Percentiles rank a stretch among this genome's conserved stretches.
phyloP scores from a whole-genome alignment of 2,888 invertebrate genomes.

The Phalera bucephala region DNA sequence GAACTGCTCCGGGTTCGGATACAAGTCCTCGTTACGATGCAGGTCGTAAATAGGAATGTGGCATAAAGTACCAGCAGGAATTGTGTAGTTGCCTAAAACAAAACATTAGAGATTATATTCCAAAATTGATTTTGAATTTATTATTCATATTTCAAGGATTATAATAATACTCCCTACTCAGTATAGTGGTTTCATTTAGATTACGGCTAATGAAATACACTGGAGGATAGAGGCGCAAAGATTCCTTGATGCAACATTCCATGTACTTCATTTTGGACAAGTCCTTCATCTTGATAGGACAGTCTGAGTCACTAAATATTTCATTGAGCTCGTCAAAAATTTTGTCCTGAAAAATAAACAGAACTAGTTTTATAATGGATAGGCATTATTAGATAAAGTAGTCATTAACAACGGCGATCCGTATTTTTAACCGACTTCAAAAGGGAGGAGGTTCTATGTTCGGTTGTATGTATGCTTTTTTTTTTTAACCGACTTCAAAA shows the following conservation, averaged over 20 bases:
- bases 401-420: too few relatives aligned
- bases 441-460: too few relatives aligned
- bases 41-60: slow-evolving; percentile 84
- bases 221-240: too few relatives aligned
- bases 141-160: too few relatives aligned
- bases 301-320: slow-evolving; percentile 84
- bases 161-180: too few relatives aligned
- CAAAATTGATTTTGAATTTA: too few relatives aligned
- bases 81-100: slow-evolving; percentile 60
- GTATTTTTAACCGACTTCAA: too few relatives aligned
- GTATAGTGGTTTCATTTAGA: slow-evolving; percentile 79
- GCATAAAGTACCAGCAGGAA: slow-evolving; percentile 78
- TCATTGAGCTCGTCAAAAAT: slow-evolving; percentile 84
- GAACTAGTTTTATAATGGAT: too few relatives aligned
- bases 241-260: slow-evolving; percentile 87
- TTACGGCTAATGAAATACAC: too few relatives aligned
- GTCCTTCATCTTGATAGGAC: slow-evolving; percentile 83
- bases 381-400: too few relatives aligned
- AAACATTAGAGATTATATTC: neutral
- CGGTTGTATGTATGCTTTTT: too few relatives aligned
- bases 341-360: slow-evolving; percentile 80
- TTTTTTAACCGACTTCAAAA: too few relatives aligned
- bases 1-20: slow-evolving; percentile 85
- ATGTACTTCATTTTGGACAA: slow-evolving; percentile 85
- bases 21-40: slow-evolving; percentile 85